Evolutionary conservation across 2,113 vertebrate species (phyloP).

Genomic region (Mionectes macconnelli): DNA sequence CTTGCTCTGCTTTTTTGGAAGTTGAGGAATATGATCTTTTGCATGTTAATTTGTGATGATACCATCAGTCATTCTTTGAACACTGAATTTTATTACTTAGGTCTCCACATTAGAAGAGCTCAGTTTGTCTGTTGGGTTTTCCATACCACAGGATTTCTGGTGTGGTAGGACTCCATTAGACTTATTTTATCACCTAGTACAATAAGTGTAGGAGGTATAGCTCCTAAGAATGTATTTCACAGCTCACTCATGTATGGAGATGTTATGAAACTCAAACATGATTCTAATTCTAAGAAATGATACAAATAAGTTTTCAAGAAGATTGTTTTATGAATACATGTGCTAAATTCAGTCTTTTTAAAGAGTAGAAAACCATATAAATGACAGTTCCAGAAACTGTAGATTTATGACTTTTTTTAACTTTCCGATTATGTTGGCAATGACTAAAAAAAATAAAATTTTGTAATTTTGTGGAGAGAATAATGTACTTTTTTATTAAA

Average conservation of each 20-base stretch:
- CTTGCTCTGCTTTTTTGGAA: neutral
- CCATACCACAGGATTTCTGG: neutral
- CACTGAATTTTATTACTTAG: neutral
- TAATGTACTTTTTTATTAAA: constrained; percentile 90
- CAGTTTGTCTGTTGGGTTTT: constrained; percentile 8
- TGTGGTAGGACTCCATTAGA: neutral
- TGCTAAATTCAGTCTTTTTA: constrained; percentile 72
- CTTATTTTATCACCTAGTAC: neutral
- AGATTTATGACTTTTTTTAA: constrained; percentile 83
- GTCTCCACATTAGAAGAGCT: neutral
- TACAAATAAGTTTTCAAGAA: constrained; percentile 74
- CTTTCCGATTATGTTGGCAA: constrained; percentile 82
- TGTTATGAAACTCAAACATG: constrained; percentile 56
- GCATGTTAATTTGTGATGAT: constrained; percentile 14
- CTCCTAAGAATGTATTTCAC: neutral
- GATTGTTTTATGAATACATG: constrained; percentile 66
- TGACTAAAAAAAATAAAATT: constrained; percentile 84
- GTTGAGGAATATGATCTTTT: neutral
- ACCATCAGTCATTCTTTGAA: neutral
- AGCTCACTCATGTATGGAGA: constrained; percentile 45
- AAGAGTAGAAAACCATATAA: constrained; percentile 75
- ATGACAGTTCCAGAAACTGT: constrained; percentile 79
- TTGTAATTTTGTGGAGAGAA: constrained; percentile 84
- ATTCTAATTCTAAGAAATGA: constrained; percentile 57
- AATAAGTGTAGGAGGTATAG: neutral